These are phyloP conservation scores for Scophthalmus maximus DNA, from an alignment of 2,113 vertebrate genomes.

Conservation along the genomic window DNA sequence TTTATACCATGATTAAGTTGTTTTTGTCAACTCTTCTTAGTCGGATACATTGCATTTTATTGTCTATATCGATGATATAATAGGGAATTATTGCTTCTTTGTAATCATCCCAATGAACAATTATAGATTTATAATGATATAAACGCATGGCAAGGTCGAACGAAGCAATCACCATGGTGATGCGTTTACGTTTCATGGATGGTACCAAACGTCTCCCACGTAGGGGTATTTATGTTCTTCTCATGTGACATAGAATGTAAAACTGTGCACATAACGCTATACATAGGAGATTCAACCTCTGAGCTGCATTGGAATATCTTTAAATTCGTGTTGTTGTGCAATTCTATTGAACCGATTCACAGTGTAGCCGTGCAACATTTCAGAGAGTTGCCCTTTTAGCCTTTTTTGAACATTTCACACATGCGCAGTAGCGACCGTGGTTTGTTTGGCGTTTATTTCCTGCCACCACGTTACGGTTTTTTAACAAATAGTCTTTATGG, in stretches of 20 bases:
- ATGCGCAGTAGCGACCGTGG: conserved; percentile 60
- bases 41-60: accelerated
- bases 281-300: accelerated
- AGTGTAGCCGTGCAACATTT: background rate
- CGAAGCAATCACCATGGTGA: conserved; percentile 52
- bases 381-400: background rate
- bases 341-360: accelerated
- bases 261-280: accelerated
- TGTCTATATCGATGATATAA: no score
- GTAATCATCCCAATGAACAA: no score
- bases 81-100: background rate
- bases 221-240: conserved; percentile 11
- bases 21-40: no score
- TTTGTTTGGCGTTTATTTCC: background rate
- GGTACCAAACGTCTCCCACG: conserved; percentile 28
- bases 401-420: conserved; percentile 31
- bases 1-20: no score
- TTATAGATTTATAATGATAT: no score
- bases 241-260: background rate
- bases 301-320: accelerated
- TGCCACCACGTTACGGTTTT: background rate
- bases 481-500: conserved; percentile 55
- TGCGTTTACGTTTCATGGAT: background rate
- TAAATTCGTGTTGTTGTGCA: background rate
- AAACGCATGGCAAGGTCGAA: no score